Base-by-base conservation (phyloP, 2,888 invertebrate species). In the Metopia argyrocephala region DNA sequence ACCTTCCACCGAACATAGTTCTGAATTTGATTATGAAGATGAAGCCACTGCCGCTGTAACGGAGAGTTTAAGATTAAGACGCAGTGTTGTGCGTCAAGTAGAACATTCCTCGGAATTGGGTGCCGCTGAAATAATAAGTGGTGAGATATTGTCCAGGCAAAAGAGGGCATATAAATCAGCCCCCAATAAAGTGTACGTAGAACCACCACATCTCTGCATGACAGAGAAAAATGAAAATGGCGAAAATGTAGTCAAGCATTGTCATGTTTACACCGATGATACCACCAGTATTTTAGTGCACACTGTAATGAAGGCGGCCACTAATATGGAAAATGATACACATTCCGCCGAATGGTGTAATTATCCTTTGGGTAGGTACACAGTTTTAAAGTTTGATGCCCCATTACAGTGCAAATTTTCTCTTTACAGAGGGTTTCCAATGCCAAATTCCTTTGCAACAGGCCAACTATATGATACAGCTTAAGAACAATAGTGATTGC, bases 361-460 rank as follows among this genome's bases (percentile, higher is more conserved):
- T 79, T 95, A 95, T 90, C 93, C 93, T 3, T 88, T 94, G 83
- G 91, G 93, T 91, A 90, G 90, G 88, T 89, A 84, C 20, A 12
- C 20, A 15, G 9, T 18, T 18, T 57, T 56, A 9, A 1, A 0
- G 52, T 23, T 64, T 54, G 27, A 59, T 27, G n/a, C n/a, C n/a
- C n/a, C n/a, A n/a, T n/a, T n/a, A n/a, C n/a, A n/a, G n/a, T n/a
- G n/a, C n/a, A n/a, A n/a, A n/a, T 38, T 57, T 73, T 50, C 50
- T 52, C 54, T 61, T 65, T 81, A 0, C 78, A 93, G 93, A 91
- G 83, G 91, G 91, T 69, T 92, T 93, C 86, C 90, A 92, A 83
- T 94, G 95, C 87, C 90, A 93, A 54, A 94, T 95, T 68, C 94
- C 94, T 0, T 86, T 90, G 0, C 88, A 90, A 9, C 91, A 92